phyloP scores from a whole-genome alignment of 2,113 vertebrate species.

The Neotragus moschatus region DNA sequence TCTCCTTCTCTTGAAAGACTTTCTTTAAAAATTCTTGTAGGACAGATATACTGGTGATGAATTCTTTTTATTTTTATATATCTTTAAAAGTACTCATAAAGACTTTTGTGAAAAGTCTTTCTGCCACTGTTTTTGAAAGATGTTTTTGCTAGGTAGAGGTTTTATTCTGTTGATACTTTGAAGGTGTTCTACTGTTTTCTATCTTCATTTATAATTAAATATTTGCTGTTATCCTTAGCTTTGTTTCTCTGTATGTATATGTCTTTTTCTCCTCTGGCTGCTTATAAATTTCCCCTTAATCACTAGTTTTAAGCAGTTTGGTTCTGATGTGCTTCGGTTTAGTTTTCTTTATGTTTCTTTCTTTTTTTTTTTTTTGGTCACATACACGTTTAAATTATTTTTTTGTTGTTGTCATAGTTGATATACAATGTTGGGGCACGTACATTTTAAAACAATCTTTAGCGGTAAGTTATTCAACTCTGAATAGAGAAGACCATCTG shows the following conservation, averaged over 20 bases:
- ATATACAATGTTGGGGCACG: neutral
- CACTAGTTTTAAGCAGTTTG: neutral
- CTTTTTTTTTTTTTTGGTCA: too few relatives aligned
- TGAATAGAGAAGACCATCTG: neutral
- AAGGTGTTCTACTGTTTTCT: neutral
- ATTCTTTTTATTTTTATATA: neutral
- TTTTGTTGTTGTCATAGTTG: neutral
- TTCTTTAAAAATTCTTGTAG: neutral
- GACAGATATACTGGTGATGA: neutral
- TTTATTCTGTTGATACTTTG: neutral
- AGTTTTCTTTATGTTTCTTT: too few relatives aligned
- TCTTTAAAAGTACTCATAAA: neutral
- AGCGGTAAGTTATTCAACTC: neutral
- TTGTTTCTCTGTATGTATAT: neutral
- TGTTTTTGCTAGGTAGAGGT: neutral
- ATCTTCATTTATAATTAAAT: neutral
- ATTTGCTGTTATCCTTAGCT: neutral
- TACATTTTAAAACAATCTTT: neutral
- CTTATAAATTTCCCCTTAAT: neutral
- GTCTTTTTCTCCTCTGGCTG: neutral
- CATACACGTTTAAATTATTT: neutral
- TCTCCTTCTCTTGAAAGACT: neutral
- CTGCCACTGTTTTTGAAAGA: neutral
- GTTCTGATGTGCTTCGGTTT: neutral
- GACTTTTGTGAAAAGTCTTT: neutral